A percentile compares a stretch with the other conserved stretches of the same genome.
These are phyloP conservation scores for Dicyrtoma fusca DNA, from an alignment of 2,888 invertebrate genomes.

Conservation along the genomic window DNA sequence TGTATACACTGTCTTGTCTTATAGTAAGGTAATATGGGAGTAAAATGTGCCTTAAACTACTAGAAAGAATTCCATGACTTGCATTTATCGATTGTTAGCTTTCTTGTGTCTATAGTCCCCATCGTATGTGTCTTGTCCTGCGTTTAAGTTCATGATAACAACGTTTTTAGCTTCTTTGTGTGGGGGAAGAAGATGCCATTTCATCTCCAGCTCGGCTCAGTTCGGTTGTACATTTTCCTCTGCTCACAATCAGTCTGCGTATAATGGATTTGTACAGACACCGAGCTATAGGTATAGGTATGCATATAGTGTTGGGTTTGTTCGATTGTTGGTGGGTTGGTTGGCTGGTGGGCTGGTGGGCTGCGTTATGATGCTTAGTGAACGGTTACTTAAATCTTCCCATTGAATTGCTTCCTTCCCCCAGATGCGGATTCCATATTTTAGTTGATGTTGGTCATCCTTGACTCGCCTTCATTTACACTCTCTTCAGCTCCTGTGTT, in stretches of 20 bases:
- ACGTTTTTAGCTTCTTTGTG: constrained; percentile 4
- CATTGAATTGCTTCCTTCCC: not conserved
- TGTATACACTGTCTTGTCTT: too few species aligned
- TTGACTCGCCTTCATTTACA: constrained; percentile 52
- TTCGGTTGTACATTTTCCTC: not conserved
- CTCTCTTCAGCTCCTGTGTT: constrained; percentile 52
- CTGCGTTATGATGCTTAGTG: too few species aligned
- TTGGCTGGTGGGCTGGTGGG: too few species aligned
- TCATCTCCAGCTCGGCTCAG: too few species aligned
- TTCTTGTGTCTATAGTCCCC: constrained; percentile 32
- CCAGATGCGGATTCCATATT: constrained; percentile 30
- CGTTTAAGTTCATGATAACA: constrained; percentile 8
- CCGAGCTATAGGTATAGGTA: too few species aligned
- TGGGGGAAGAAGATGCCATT: not conserved
- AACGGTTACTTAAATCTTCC: too few species aligned
- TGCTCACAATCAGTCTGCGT: not conserved
- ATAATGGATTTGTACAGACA: too few species aligned
- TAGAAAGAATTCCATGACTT: constrained; percentile 20
- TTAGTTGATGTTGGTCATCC: constrained; percentile 34
- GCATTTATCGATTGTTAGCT: constrained; percentile 30
- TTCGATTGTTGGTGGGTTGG: too few species aligned
- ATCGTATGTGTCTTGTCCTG: constrained; percentile 9
- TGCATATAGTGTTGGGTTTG: too few species aligned
- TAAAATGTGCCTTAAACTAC: too few species aligned
- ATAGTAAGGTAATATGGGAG: too few species aligned